phyloP scores from a whole-genome alignment of 2,888 invertebrate genomes.

The Eupithecia exiguata region DNA sequence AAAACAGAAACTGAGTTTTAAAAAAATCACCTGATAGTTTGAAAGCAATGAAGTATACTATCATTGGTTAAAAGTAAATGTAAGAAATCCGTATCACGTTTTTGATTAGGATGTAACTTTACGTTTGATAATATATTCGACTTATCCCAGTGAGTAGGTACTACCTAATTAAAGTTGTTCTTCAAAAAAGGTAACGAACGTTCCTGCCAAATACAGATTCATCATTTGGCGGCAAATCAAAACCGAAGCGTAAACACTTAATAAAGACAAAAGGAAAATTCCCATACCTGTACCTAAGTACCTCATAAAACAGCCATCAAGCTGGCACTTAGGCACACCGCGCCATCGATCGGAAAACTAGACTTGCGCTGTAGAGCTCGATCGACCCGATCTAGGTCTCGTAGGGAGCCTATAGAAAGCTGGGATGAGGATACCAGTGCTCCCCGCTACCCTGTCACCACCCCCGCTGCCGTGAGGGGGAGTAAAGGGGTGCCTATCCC shows the following conservation, averaged over 20 bases:
- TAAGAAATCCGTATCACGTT: too few relatives aligned
- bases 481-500: constrained; percentile 12
- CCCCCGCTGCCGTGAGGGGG: constrained; percentile 11
- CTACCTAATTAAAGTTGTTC: background rate
- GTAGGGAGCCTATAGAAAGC: constrained; percentile 44
- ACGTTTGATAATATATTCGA: background rate
- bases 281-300: background rate
- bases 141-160: background rate
- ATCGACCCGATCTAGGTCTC: constrained; percentile 44
- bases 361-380: constrained; percentile 42
- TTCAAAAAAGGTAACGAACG: background rate
- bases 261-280: background rate
- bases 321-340: constrained; percentile 23
- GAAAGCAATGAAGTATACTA: background rate
- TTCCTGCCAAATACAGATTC: background rate
- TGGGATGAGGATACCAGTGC: constrained; percentile 35
- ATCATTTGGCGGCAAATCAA: background rate
- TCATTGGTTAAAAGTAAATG: too few relatives aligned
- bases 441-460: constrained; percentile 25
- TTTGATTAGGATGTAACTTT: background rate
- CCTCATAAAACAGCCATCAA: background rate
- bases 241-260: background rate
- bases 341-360: constrained; percentile 42
- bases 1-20: background rate
- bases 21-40: background rate